Base-by-base conservation (phyloP, 1,140 invertebrate species). In the Brachionus paranguensis region DNA sequence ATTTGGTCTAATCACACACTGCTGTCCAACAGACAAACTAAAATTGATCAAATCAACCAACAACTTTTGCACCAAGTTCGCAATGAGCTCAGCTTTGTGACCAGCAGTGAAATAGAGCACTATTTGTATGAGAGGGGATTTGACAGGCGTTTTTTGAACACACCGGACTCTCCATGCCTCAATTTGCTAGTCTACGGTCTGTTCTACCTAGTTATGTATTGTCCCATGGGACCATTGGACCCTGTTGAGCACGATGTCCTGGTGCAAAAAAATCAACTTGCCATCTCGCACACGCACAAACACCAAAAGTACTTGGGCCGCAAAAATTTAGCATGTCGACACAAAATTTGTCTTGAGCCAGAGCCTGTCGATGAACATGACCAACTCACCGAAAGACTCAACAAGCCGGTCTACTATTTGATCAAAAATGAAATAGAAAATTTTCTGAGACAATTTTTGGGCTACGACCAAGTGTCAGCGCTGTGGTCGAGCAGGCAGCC, bases 351-450 rank as follows among this genome's bases (percentile, higher is more conserved):
- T 37, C 29, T 27, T 47, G 24, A 37, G 1, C 6, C 7, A 27
- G 72, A 76, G 27, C 72, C 72, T 0, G 43, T 20, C 7, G 8
- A 76, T 4, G 8, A 0, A 2, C 4, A 12, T 1, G 7, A 47
- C 6, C 20, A 24, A 0, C 12, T 47, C 12, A 27, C 17, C 0
- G 72, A 76, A 0, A 0, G 72, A 11, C 3, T 76, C 0, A 76
- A 76, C 11, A 76, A 50, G 27, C 47, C 43, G 0, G 72, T 27
- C 27, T 76, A 76, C 14, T 76, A 50, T 50, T 50, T 76, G 20
- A 76, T 76, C 20, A 76, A 76, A 50, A 76, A 29, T n/a, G 72
- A 76, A 76, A 3, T 76, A 3, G 72, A 76, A 8, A 76, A 76
- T 50, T 76, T 45, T 76, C 4, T 50, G 0, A 76, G 12, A 53